A percentile compares a stretch with the other conserved stretches of the same genome.
Conservation (phyloP, 2,888 invertebrate genomes). For the Caradrina kadenii region DNA sequence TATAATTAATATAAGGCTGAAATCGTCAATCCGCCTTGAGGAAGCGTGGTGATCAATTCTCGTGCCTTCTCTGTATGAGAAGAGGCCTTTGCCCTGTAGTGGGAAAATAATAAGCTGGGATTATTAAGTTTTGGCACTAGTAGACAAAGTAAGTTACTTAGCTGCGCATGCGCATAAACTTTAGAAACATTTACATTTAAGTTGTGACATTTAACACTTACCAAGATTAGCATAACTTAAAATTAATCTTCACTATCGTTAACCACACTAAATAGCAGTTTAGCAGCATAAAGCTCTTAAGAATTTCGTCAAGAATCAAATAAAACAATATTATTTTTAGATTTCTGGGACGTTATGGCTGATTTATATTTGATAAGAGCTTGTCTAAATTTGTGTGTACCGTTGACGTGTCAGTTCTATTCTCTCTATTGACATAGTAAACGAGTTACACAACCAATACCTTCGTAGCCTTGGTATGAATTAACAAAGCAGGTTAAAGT, state of each 20-base stretch:
- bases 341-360: slow-evolving; percentile 14
- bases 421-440: slow-evolving; percentile 72
- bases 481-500: slow-evolving; percentile 38
- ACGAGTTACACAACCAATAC: slow-evolving; percentile 68
- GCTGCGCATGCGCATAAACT: slow-evolving; percentile 10
- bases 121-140: no score
- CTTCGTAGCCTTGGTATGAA: slow-evolving; percentile 58
- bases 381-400: slow-evolving; percentile 42
- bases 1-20: no score
- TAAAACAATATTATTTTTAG: slow-evolving; percentile 30
- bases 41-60: no score
- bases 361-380: slow-evolving; percentile 60
- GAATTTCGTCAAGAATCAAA: slow-evolving; percentile 10
- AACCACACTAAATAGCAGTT: slow-evolving; percentile 21
- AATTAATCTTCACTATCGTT: slow-evolving; percentile 22
- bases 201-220: slow-evolving; percentile 22
- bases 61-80: no score
- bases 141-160: background rate
- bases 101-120: no score
- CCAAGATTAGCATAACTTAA: slow-evolving; percentile 15
- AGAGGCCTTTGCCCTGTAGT: no score
- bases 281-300: slow-evolving; percentile 16
- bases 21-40: no score
- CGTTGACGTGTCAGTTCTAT: slow-evolving; percentile 53
- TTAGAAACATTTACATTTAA: slow-evolving; percentile 14